Evolutionary conservation across 2,797 vertebrate genomes (phyloP), one percentile per base, ranked within the genome.

Genomic region (Anabas testudineus): DNA sequence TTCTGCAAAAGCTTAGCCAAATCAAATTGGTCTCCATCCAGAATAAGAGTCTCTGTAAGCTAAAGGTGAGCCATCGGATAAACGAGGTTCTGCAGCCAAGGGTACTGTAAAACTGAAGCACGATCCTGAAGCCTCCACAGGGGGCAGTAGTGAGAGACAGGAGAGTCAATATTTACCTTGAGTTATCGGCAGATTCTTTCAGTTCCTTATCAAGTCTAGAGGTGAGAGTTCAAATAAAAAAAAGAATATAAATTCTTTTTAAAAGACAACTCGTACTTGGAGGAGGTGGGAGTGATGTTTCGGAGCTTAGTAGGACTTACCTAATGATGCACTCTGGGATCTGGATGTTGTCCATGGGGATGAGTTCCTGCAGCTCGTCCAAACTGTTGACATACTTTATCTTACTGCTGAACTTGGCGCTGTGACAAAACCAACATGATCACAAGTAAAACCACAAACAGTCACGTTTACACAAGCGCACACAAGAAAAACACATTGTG

Each of bases 401-500:
- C 91, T 99, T 99, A 87, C 95, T 98, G 93, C 97, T 99, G 93
- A 99, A 99, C 90, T 99, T 99, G 63, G 97, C 93, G 86, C 97
- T 99, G 87, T 71, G 69, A 90, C 60, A 84, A 67, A 39, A 70
- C 16, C 32, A 60, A 32, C 52, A 79, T 42, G 34, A 15, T 49
- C 30, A 58, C 26, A 51, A 42, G 43, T 5, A n/a, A 15, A 63
- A 36, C 6, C 34, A 45, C 16, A 48, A 18, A 54, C 22, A 51
- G 12, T 30, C 21, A 43, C 22, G 49, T 30, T 28, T 32, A n/a
- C 53, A 52, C 39, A 34, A 43, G 39, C 8, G 53, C 53, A 68
- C 46, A 52, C 28, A 64, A 4, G 3, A 43, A 61, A 30, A 62
- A 8, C 21, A 19, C 7, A n/a, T 15, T 14, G 36, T 37, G 15